Conservation (phyloP, 2,888 invertebrate genomes). For the Protonemura montana region DNA sequence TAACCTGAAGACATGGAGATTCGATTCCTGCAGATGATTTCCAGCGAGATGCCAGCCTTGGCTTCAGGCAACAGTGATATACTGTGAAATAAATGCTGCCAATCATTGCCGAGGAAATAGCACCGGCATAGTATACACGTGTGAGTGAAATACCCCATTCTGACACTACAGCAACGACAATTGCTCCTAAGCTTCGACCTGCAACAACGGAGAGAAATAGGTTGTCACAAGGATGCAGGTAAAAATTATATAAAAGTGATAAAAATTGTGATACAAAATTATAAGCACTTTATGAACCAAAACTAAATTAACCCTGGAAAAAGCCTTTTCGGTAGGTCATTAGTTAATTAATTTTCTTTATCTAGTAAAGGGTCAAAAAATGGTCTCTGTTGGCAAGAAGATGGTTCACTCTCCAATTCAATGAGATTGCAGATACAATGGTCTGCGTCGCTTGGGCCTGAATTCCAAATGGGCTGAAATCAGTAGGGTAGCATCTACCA, state of each 20-base stretch:
- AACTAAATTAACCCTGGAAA: too few species aligned
- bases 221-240: background rate
- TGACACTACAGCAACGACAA: slow-evolving; percentile 62
- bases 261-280: too few species aligned
- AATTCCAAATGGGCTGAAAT: too few species aligned
- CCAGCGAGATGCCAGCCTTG: slow-evolving; percentile 68
- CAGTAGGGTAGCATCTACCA: too few species aligned
- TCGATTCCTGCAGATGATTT: slow-evolving; percentile 71
- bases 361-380: too few species aligned
- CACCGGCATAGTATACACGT: slow-evolving; percentile 67
- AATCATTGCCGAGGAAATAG: slow-evolving; percentile 69
- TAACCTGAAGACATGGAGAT: slow-evolving; percentile 71
- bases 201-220: background rate
- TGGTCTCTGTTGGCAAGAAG: too few species aligned
- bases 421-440: too few species aligned
- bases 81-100: slow-evolving; percentile 74
- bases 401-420: too few species aligned
- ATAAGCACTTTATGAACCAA: too few species aligned
- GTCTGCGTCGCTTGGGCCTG: too few species aligned
- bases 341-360: too few species aligned
- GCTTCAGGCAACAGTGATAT: slow-evolving; percentile 78
- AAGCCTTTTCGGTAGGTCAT: too few species aligned
- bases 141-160: slow-evolving; percentile 41
- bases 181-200: slow-evolving; percentile 79
- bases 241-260: background rate